Conservation (phyloP, 1,140 invertebrate species). For the Acyrthosiphon pisum region DNA sequence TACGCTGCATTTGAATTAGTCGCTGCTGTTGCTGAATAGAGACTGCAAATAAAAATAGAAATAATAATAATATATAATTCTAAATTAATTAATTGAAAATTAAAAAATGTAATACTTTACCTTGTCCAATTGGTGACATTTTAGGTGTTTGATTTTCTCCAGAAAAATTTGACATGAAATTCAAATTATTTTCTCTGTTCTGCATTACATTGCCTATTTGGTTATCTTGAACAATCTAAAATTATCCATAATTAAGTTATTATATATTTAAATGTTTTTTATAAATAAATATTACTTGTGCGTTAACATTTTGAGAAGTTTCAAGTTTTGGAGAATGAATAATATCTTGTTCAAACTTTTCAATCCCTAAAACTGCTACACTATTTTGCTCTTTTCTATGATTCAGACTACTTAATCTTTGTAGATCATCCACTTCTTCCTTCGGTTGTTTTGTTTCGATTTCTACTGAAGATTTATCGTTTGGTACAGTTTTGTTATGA, state of each 20-base stretch:
- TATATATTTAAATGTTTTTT: background rate
- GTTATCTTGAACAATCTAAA: conserved; percentile 50
- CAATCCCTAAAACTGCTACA: conserved; percentile 45
- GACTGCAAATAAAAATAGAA: conserved; percentile 45
- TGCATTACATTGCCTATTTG: conserved; percentile 46
- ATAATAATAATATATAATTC: background rate
- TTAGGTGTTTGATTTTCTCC: conserved; percentile 40
- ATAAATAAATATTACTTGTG: conserved; percentile 38
- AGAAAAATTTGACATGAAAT: conserved; percentile 48
- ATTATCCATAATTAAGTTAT: background rate
- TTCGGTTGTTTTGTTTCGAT: conserved; percentile 47
- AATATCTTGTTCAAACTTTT: conserved; percentile 53
- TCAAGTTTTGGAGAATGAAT: conserved; percentile 47
- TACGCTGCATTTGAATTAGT: conserved; percentile 39
- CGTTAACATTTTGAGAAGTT: conserved; percentile 5
- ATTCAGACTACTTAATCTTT: conserved; percentile 25
- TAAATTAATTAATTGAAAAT: background rate
- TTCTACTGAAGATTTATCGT: conserved; percentile 45
- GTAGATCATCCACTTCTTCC: conserved; percentile 50
- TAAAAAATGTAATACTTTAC: conserved; percentile 12
- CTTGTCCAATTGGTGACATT: conserved; percentile 42
- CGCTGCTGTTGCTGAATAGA: conserved; percentile 59
- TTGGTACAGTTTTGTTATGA: conserved; percentile 44
- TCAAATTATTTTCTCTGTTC: conserved; percentile 49
- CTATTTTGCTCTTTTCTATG: conserved; percentile 50